phyloP scores from a whole-genome alignment of 2,888 invertebrate species.

The Dryococelus australis region DNA sequence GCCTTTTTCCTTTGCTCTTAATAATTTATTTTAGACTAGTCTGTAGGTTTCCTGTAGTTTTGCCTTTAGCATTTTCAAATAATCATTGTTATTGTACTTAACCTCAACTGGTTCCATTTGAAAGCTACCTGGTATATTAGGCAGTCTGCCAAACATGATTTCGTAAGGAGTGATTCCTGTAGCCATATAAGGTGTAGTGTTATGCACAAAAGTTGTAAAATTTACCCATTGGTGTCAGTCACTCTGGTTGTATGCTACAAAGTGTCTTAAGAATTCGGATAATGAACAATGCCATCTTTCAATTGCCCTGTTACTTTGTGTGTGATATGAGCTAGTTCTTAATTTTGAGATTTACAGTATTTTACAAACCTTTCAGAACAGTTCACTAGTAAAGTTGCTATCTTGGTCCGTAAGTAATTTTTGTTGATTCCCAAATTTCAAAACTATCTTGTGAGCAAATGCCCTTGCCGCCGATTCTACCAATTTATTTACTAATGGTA shows the following conservation, averaged over 20 bases:
- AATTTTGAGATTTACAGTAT: no score
- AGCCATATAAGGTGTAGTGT: not conserved
- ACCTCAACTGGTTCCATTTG: not conserved
- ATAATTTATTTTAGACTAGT: not conserved
- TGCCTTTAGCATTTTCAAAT: not conserved
- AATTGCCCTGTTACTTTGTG: no score
- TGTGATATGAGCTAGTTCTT: no score
- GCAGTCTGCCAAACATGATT: not conserved
- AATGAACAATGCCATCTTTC: no score
- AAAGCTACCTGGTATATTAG: not conserved
- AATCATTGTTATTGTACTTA: no score
- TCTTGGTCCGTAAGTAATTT: conserved; percentile 1
- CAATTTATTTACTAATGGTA: not conserved
- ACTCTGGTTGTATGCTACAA: no score
- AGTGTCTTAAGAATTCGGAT: not conserved
- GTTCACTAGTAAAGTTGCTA: no score
- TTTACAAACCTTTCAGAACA: no score
- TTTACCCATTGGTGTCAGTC: no score
- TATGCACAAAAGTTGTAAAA: conserved; percentile 17
- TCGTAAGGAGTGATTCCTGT: not conserved
- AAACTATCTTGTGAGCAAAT: not conserved
- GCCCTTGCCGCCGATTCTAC: not conserved
- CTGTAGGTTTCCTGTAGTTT: not conserved
- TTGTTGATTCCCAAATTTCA: not conserved
- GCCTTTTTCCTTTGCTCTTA: not conserved